Base-by-base conservation (phyloP, 2,888 invertebrate genomes). In the Taenaris catops region DNA sequence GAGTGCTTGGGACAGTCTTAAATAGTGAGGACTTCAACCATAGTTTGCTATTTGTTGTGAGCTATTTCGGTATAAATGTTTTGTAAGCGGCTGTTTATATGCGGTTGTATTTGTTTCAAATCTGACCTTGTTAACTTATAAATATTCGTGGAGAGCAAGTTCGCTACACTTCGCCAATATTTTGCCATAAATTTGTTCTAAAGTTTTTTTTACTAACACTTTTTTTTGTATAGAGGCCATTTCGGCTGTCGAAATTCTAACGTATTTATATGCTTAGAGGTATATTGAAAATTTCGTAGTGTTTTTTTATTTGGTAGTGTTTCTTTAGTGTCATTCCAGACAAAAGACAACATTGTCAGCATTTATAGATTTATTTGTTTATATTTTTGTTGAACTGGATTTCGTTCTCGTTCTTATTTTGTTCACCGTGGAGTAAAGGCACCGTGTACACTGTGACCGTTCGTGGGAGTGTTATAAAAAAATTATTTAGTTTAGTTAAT, bases 321-420 rank as follows among this genome's bases (percentile, higher is more conserved):
- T 57, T 55, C 51, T 53, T 55, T 65, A 73, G 79, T 79, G 78
- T 86, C 84, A 86, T 86, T 86, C 84, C 84, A 84, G 78, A 78
- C 75, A 83, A 86, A 84, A 86, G 84, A 84, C 83, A 83, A 70
- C 69, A 63, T 76, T 80, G 83, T 81, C 84, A 69, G 84, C 84
- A 86, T 86, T 86, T 86, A 86, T 86, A 81, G 79, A 63, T 66
- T 41, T 76, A 76, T 71, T 70, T 75, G 71, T 67, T 55, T 49
- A 44, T 44, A 41, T 42, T 39, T 46, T 44, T 44, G 41, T 50
- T 49, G 40, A 46, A 49, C 34, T 41, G 41, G 36, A 48, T 48
- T 42, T 40, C 38, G 39, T 48, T 49, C 25, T 44, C 38, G 49
- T 60, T 63, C 63, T 56, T 46, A 53, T 59, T 59, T 26, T 19